Percentiles rank a stretch among this genome's conserved stretches.
phyloP scores from a whole-genome alignment of 2,113 vertebrate species.

The Engraulis encrasicolus region DNA sequence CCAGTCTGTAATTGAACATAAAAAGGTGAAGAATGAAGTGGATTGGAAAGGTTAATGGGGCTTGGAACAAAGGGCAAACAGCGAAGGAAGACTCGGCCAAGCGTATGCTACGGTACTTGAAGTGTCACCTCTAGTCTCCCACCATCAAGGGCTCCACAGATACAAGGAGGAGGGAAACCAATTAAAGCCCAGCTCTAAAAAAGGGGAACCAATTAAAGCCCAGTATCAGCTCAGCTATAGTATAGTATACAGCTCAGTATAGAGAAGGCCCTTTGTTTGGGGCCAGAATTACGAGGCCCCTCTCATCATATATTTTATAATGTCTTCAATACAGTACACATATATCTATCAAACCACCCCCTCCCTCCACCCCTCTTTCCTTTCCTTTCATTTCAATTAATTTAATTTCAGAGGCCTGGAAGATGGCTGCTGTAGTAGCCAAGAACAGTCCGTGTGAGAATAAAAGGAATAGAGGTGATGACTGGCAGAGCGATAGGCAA shows the following conservation, averaged over 20 bases:
- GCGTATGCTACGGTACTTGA: constrained; percentile 60
- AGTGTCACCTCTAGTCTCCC: constrained; percentile 65
- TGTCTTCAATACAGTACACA: constrained; percentile 63
- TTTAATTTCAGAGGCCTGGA: constrained; percentile 49
- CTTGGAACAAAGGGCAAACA: constrained; percentile 73
- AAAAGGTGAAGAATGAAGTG: constrained; percentile 63
- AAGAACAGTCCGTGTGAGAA: constrained; percentile 53
- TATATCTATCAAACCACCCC: constrained; percentile 59
- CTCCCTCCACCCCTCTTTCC: too few species aligned
- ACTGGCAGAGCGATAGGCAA: constrained; percentile 42
- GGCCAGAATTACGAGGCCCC: constrained; percentile 54
- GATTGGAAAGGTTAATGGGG: constrained; percentile 73
- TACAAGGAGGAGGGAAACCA: constrained; percentile 60
- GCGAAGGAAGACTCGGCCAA: constrained; percentile 53
- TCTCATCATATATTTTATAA: constrained; percentile 57
- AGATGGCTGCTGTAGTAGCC: constrained; percentile 69
- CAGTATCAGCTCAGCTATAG: too few species aligned
- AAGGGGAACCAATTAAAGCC: too few species aligned
- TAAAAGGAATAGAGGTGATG: too few species aligned
- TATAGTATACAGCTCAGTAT: constrained; percentile 56
- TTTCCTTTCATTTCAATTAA: too few species aligned
- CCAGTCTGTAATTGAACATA: constrained; percentile 67
- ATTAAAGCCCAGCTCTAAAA: constrained; percentile 66
- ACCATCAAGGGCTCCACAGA: constrained; percentile 51
- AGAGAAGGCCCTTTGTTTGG: constrained; percentile 51